A percentile compares a stretch with the other conserved stretches of the same genome.
phyloP scores from a whole-genome alignment of 2,888 invertebrate genomes.

The Dione juno region DNA sequence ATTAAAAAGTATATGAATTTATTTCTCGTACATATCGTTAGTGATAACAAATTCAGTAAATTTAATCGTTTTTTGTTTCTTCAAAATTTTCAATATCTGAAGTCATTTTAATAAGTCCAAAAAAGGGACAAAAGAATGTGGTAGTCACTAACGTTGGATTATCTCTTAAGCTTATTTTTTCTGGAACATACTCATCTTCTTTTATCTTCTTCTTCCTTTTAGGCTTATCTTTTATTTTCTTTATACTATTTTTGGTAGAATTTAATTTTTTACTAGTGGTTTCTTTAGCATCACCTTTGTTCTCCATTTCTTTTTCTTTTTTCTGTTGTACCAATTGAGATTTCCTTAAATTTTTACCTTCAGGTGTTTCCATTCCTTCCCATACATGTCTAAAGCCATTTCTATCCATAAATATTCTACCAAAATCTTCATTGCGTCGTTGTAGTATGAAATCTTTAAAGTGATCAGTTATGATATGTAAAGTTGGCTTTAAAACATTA shows the following conservation, averaged over 20 bases:
- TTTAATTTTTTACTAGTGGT: background rate
- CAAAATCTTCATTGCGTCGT: constrained; percentile 45
- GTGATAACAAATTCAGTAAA: too few species aligned
- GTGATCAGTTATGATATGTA: constrained; percentile 61
- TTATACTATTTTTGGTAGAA: constrained; percentile 5
- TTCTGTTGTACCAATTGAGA: constrained; percentile 36
- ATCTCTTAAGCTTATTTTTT: constrained; percentile 43
- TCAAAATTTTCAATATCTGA: constrained; percentile 44
- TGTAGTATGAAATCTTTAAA: constrained; percentile 60
- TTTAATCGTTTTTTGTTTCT: background rate
- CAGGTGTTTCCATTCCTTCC: constrained; percentile 53
- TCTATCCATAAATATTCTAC: constrained; percentile 60
- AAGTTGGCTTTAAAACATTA: constrained; percentile 60
- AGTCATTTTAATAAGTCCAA: constrained; percentile 65
- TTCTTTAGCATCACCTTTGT: background rate
- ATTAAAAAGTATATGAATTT: too few species aligned
- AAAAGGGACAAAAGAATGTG: constrained; percentile 68
- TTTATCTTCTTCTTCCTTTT: constrained; percentile 39
- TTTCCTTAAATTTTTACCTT: constrained; percentile 51
- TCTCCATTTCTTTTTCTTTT: background rate
- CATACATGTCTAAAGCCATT: constrained; percentile 69
- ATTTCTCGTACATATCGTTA: too few species aligned
- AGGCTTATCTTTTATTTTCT: constrained; percentile 35
- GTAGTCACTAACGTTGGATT: constrained; percentile 52
- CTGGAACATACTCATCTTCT: constrained; percentile 29